These are phyloP conservation scores for Odontamblyopus lacepedii DNA, from an alignment of 2,797 vertebrate genomes.

Conservation along the genomic window DNA sequence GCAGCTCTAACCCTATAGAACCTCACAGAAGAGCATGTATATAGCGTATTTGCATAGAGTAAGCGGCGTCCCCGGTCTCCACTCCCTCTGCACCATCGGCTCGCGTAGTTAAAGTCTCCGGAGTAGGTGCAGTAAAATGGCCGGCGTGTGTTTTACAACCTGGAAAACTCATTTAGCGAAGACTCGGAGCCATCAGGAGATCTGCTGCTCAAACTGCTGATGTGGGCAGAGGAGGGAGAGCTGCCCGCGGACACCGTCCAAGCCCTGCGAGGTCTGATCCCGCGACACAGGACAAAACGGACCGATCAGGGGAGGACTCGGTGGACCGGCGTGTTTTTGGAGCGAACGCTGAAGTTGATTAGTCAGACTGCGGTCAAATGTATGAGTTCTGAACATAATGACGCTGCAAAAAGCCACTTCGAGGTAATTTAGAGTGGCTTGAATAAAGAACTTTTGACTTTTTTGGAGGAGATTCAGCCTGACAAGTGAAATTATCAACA, in stretches of 20 bases:
- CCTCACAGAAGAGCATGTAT: too few species aligned
- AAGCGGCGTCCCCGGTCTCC: not conserved
- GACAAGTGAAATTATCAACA: too few species aligned
- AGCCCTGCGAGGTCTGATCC: not conserved
- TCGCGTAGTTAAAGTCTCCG: slow-evolving; percentile 8
- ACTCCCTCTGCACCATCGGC: not conserved
- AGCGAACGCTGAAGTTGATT: not conserved
- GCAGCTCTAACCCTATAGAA: too few species aligned
- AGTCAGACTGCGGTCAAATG: too few species aligned
- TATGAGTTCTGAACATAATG: not conserved
- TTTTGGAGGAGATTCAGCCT: too few species aligned
- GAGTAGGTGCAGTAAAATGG: slow-evolving; percentile 11
- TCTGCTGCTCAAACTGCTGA: slow-evolving; percentile 9
- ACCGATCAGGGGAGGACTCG: not conserved
- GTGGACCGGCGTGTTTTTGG: not conserved
- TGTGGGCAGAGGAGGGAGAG: not conserved
- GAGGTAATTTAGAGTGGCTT: too few species aligned
- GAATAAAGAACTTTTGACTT: too few species aligned
- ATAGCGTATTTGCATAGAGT: too few species aligned
- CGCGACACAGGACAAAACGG: not conserved
- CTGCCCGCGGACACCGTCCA: slow-evolving; percentile 1
- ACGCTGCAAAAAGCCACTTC: not conserved
- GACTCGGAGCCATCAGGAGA: slow-evolving; percentile 2
- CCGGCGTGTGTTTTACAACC: slow-evolving; percentile 14
- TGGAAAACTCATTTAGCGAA: slow-evolving; percentile 8